Base-by-base conservation (phyloP, 2,797 vertebrate species). In the Ciconia nigra region DNA sequence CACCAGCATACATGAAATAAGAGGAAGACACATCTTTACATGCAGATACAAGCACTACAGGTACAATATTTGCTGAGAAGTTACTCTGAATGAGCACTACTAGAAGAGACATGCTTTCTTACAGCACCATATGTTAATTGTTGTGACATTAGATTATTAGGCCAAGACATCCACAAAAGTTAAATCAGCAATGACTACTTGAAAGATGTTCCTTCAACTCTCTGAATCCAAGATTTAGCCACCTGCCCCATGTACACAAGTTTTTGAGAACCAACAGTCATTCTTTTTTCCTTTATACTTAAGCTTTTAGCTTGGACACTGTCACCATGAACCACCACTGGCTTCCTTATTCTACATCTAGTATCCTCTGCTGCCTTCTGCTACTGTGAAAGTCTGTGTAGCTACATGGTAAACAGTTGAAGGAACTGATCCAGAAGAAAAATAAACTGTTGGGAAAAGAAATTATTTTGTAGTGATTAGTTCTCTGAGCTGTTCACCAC, bases 201-300 rank as follows among this genome's bases (percentile, higher is more conserved):
- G 10, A 25, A 80, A 59, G 62, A 44, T n/a, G 26, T 19, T 67
- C 24, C 52, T 89, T 91, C 20, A 89, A 5, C 6, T 22, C 63
- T 63, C 47, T 49, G 10, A 89, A 66, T 13, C 22, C 51, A 89
- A 29, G 35, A n/a, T 59, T 88, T 28, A 70, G 55, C 22, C 37
- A 33, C 5, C 8, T 47, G 17, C 57, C 44, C 28, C n/a, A 25
- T 0, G 0, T 26, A 73, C 20, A 11, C 7, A 55, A 14, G 7
- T 28, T 83, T 83, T 16, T 73, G 42, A 73, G 59, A 74, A 84
- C 6, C 10, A 81, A 17, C 2, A 35, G 25, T 3, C 16, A 42
- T 13, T 6, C 9, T n/a, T 67, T 63, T 52, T 28, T 14, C 15
- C n/a, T 67, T 54, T 24, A 25, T 19, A 42, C 15, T 67, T 41